Conservation (phyloP, 2,797 vertebrate genomes). For the Clarias platycephalus region DNA sequence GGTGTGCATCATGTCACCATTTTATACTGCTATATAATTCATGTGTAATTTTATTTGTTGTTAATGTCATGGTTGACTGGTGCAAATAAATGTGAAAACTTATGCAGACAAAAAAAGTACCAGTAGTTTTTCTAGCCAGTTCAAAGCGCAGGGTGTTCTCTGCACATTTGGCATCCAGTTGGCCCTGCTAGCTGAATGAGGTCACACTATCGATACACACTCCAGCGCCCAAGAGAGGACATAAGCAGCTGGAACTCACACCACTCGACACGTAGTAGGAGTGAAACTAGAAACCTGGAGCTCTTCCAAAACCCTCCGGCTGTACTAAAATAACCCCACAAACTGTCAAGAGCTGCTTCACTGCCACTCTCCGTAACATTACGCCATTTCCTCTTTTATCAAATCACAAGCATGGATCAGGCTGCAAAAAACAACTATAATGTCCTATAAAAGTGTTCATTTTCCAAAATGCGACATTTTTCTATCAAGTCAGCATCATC, state of each 20-base stretch:
- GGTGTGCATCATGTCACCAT: no score
- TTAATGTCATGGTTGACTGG: no score
- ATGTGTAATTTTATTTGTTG: no score
- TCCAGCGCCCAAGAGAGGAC: slow-evolving; percentile 1
- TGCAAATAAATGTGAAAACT: no score
- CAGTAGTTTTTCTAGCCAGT: not conserved
- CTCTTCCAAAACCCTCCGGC: slow-evolving; percentile 20
- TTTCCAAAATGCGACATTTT: slow-evolving; percentile 6
- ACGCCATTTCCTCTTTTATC: not conserved
- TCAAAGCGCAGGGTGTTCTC: slow-evolving; percentile 16
- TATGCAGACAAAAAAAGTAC: no score
- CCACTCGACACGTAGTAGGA: slow-evolving; percentile 21
- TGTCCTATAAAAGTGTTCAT: not conserved
- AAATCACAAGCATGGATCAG: slow-evolving; percentile 7
- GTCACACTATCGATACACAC: slow-evolving; percentile 18
- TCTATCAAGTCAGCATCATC: slow-evolving; percentile 7
- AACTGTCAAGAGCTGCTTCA: slow-evolving; percentile 13
- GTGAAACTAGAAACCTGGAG: slow-evolving; percentile 41
- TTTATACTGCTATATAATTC: no score
- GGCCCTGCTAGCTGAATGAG: slow-evolving; percentile 29
- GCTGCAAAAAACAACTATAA: not conserved
- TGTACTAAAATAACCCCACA: slow-evolving; percentile 49
- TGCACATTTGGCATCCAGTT: slow-evolving; percentile 31
- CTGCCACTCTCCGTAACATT: slow-evolving; percentile 14
- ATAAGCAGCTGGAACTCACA: slow-evolving; percentile 25